Base-by-base conservation (phyloP, 2,888 invertebrate genomes). In the Pollenia labialis region DNA sequence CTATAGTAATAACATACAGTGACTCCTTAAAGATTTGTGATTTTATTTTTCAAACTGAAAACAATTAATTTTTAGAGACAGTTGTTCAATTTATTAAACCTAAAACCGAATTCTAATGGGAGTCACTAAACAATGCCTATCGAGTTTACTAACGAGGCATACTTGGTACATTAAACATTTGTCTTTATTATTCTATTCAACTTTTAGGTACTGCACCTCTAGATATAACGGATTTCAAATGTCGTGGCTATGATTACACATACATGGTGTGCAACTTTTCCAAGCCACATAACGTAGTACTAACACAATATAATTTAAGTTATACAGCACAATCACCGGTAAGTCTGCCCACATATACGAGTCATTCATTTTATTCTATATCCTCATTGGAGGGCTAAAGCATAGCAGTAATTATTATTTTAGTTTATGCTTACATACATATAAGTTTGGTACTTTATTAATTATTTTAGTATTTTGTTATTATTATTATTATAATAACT, bases 241-340 rank as follows among this genome's bases (percentile, higher is more conserved):
- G 98, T 91, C 93, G 95, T 71, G 96, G 97, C 12, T 94, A 94
- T 88, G 97, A 97, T 91, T 96, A 96, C 94, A 95, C 96, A 71
- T 95, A 95, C 89, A 93, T 98, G 89, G 96, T 95, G 23, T 98
- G 98, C 91, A 94, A 95, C 1, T 98, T 97, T 96, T 95, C 94
- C 0, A 94, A 94, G 60, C 95, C 95, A 0, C 90, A 94, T 93
- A 95, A 93, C 92, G 95, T 94, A 88, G 93, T 96, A 32, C 87
- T 88, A 58, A 96, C 96, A 1, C 92, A 91, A 12, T 96, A 96
- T 89, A 92, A 92, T 71, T 84, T 92, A 40, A 90, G 88, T 75
- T 92, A 90, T 77, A 88, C 88, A 4, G 87, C 89, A 32, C 86
- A 88, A 64, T 88, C 88, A 68, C 86, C 83, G 81, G 89, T 89